Base-by-base conservation (phyloP, 1,140 invertebrate genomes). In the Drosophila chauvacae region DNA sequence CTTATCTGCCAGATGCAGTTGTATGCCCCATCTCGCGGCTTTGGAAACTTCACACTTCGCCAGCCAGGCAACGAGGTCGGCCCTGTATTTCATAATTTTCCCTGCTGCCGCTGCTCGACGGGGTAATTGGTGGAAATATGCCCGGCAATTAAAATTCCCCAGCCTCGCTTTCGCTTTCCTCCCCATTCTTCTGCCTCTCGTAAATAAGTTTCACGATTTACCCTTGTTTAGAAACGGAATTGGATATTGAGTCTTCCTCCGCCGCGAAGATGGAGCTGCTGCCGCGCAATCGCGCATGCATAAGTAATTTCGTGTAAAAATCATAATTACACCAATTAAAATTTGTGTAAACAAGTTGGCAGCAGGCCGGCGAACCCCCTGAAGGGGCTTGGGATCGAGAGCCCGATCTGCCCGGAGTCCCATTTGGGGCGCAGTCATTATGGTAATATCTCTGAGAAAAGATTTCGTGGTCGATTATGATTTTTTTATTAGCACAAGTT, bases 251-350 rank as follows among this genome's bases (percentile, higher is more conserved):
- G 48, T 39, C 44, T 62, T 51, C 42, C 42, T 14, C 30, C 14
- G 45, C 20, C 30, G 51, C 60, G 13, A 65, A 56, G 63, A 61
- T 75, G 42, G 42, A 20, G 42, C 2, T 44, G 74, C 80, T 70
- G 73, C 56, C 63, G 60, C 63, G 60, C 76, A 76, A 77, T 63
- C 74, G 74, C 60, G 79, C 76, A 86, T 87, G 83, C 83, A 86
- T 86, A 87, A 86, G 82, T 86, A 86, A 86, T 86, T 80, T 86
- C 80, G 83, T 87, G 83, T 86, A 86, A 86, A 86, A 87, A 86
- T 87, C 80, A 86, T 86, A 87, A 86, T 86, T 86, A 87, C 83
- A 77, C 76, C 80, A 86, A 86, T 86, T 86, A 86, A 86, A 86
- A 86, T 82, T 82, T 87, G 77, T 85, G 81, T 86, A 86, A 86